phyloP scores from a whole-genome alignment of 2,797 vertebrate species.

The Labroides dimidiatus region DNA sequence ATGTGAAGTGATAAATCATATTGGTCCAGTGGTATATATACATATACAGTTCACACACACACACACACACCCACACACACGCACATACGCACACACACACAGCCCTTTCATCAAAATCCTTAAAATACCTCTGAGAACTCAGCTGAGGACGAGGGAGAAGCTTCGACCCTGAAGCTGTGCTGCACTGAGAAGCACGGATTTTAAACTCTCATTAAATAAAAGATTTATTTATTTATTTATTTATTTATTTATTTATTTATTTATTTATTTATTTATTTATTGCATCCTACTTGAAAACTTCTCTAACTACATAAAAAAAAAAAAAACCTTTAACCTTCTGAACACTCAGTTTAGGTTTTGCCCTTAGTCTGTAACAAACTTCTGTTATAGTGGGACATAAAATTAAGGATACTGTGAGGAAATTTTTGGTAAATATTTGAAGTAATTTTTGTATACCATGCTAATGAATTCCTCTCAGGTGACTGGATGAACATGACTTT shows the following conservation, averaged over 20 bases:
- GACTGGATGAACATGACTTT: no score
- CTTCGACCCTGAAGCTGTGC: neutral
- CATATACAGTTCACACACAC: neutral
- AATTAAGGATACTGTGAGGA: no score
- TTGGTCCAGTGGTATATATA: neutral
- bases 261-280: no score
- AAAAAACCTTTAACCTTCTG: neutral
- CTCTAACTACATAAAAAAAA: neutral
- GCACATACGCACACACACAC: neutral
- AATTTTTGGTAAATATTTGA: no score
- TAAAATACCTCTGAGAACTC: neutral
- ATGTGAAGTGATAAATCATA: conserved; percentile 23
- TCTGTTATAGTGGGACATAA: no score
- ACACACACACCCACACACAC: neutral
- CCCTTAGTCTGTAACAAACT: no score
- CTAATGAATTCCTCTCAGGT: no score
- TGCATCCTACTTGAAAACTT: neutral
- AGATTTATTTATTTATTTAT: neutral
- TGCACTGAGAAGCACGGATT: neutral
- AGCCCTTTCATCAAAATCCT: neutral
- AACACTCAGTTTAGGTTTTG: no score
- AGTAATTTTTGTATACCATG: no score
- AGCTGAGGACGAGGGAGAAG: neutral
- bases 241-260: neutral
- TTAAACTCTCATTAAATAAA: neutral